A percentile compares a stretch with the other conserved stretches of the same genome.
phyloP scores from a whole-genome alignment of 1,140 invertebrate species.

The Drosophila murphyi region DNA sequence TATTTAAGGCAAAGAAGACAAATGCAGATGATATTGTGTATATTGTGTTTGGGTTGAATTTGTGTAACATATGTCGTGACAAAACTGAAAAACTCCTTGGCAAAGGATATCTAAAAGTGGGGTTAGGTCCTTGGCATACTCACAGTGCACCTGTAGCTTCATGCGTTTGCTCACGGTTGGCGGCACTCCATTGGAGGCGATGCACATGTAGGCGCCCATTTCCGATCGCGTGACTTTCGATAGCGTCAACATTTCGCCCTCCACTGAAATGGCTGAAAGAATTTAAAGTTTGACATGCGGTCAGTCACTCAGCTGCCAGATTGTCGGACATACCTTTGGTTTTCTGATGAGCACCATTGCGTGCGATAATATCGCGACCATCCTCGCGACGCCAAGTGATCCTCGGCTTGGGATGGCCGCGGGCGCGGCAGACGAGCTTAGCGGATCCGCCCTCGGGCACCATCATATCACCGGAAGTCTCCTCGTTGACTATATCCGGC shows the following conservation, averaged over 20 bases:
- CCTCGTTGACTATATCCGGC: constrained; percentile 94
- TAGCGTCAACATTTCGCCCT: constrained; percentile 91
- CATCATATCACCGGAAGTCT: constrained; percentile 95
- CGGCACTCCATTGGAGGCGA: constrained; percentile 91
- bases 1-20: too few relatives aligned
- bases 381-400: constrained; percentile 95
- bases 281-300: constrained; percentile 47
- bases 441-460: constrained; percentile 95
- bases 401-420: constrained; percentile 93
- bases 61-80: too few relatives aligned
- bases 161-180: constrained; percentile 92
- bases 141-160: constrained; percentile 93
- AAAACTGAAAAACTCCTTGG: background rate
- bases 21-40: too few relatives aligned
- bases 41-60: too few relatives aligned
- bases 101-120: background rate
- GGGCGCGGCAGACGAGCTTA: constrained; percentile 93
- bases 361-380: constrained; percentile 91
- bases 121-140: constrained; percentile 85
- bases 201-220: constrained; percentile 94
- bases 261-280: constrained; percentile 87
- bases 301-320: constrained; percentile 5
- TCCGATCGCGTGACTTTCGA: constrained; percentile 92
- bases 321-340: constrained; percentile 87
- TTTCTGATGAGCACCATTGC: constrained; percentile 88